Conservation (phyloP, 2,113 vertebrate species). For the Nycticorax nycticorax region DNA sequence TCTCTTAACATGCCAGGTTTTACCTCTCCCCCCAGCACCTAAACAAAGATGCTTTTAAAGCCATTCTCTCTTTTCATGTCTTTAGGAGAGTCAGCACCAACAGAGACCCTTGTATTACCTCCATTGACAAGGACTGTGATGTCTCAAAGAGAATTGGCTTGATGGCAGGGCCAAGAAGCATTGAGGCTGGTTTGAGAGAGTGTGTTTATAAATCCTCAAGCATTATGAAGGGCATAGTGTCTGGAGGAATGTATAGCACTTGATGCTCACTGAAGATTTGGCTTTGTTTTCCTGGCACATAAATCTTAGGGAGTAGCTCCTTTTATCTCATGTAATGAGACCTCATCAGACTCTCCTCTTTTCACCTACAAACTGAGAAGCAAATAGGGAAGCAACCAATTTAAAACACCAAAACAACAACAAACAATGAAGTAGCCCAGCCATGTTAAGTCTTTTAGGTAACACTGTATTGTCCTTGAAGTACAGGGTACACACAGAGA, state of each 20-base stretch:
- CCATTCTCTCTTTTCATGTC: background rate
- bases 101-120: background rate
- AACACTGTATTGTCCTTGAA: background rate
- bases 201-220: background rate
- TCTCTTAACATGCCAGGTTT: background rate
- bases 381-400: background rate
- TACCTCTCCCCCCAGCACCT: background rate
- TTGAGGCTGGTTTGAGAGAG: background rate
- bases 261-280: background rate
- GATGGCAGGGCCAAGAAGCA: background rate
- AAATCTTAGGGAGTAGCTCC: background rate
- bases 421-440: background rate
- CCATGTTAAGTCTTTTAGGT: background rate
- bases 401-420: background rate
- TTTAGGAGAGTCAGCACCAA: background rate
- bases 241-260: background rate
- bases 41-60: constrained; percentile 3
- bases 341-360: background rate
- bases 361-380: background rate
- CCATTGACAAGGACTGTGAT: background rate
- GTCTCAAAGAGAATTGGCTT: background rate
- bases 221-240: background rate
- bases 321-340: background rate
- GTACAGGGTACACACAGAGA: background rate
- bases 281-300: background rate